Evolutionary conservation across 1,140 invertebrate genomes (phyloP), one percentile per base, ranked within the genome.

Genomic region (Drosophila kepulauana): DNA sequence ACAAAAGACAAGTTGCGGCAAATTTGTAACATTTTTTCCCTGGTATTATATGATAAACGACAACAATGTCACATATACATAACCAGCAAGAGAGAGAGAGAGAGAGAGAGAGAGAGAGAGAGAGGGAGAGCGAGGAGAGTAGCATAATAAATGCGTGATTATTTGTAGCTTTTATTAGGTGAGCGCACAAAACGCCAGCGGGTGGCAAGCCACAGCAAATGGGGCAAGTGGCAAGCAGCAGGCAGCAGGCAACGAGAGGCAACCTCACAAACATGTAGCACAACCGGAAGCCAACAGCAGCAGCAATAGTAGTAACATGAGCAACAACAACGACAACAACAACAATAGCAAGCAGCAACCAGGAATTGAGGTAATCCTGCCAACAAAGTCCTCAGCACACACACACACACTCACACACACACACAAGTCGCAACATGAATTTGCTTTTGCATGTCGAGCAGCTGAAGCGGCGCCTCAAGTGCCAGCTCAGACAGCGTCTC

Each of bases 161-260:
- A 86, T 86, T 85, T 82, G 84, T 88, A 82, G 84, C 74, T 80
- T 88, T 88, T 88, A 82, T 87, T 80, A 82, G 84, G 76, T 56
- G 58, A 57, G 69, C 65, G 69, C 79, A 67, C 70, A 78, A 77
- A 68, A 67, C 45, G 82, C 74, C 71, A 68, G 61, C 64, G 56
- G 68, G 41, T 38, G 75, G 51, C 63, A 73, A 51, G 10, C 30
- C 59, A 76, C 33, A 41, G 35, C 41, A 61, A 25, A 52, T 38
- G n/a, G 56, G 48, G n/a, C 33, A 43, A 43, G 35, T 43, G 48
- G 62, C 48, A 64, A 64, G 35, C 28, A 20, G 62, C 62, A 54
- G 30, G 56, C 6, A 45, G 13, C 62, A 54, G 41, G 56, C 4
- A 45, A 10, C 25, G 35, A 58, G 28, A 33, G 35, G 59, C 41